Base-by-base conservation (phyloP, 30 jellyfish, hydroid and myxozoan species). In the Rhopilema esculentum region DNA sequence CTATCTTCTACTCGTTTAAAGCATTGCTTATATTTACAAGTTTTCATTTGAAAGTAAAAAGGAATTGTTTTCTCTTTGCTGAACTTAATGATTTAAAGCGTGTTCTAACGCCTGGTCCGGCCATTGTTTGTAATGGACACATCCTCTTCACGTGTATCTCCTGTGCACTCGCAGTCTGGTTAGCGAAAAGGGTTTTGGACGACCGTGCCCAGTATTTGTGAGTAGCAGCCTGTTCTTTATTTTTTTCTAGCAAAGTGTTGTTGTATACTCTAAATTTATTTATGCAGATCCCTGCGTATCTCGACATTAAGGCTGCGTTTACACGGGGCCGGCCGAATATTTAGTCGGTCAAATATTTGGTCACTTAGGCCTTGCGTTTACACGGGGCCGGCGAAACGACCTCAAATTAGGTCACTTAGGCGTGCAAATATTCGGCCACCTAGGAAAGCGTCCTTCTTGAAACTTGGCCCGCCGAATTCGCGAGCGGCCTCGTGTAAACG, bases 61-160 rank as follows among this genome's bases (percentile, higher is more conserved):
- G 92, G 32, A 84, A 84, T 49, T 84, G 92, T 77, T 84, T 70
- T 84, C 74, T 84, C 17, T 84, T 70, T 63, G 92, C 84, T 31
- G 80, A 72, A 24, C 28, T 84, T 62, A 71, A 84, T 72, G 92
- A 84, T 20, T 26, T 84, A 4, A 71, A 84, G 62, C 70, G 92
- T 16, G 83, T 72, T 2, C 80, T 84, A 6, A 84, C 87, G n/a
- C 92, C 92, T 1, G 87, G 92, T 18, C 92, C 92, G 19, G 86
- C 92, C 12, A 20, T 84, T 40, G 64, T 57, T 17, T 84, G 92
- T 53, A 72, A 84, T 29, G 87, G 92, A 17, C 92, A 84, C 22
- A 51, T 84, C 8, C 77, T 84, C 19, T 70, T 27, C 73, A 49
- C 92, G n/a, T 72, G 52, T 29, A 29, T 48, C 48, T 29, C 83